These are phyloP conservation scores for Otolemur garnettii DNA, from an alignment of 2,113 vertebrate genomes.

Conservation along the genomic window DNA sequence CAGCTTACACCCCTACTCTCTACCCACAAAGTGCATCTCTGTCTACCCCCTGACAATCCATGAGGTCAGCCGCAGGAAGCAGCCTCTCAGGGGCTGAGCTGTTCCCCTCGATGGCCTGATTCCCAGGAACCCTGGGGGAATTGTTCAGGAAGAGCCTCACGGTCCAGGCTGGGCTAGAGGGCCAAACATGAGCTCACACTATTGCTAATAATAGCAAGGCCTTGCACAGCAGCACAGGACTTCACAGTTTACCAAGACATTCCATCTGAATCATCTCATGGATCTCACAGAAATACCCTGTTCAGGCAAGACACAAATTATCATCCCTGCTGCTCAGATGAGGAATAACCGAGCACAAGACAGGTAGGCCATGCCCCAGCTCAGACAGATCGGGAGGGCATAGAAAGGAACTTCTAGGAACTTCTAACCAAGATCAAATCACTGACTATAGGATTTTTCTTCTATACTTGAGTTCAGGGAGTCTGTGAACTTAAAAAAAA, in stretches of 20 bases:
- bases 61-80: conserved; percentile 57
- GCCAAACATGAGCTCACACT: conserved; percentile 75
- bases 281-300: not conserved
- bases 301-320: not conserved
- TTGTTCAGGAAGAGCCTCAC: conserved; percentile 62
- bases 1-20: not conserved
- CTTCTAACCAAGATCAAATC: not conserved
- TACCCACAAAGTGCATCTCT: conserved; percentile 11
- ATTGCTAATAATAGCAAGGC: conserved; percentile 72
- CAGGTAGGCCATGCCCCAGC: not conserved
- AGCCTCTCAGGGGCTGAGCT: conserved; percentile 44
- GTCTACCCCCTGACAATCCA: not conserved
- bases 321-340: not conserved
- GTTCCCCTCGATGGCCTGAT: not conserved
- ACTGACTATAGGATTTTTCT: not conserved
- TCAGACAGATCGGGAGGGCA: not conserved
- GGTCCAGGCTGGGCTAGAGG: not conserved
- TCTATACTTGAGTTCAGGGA: not conserved
- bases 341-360: not conserved
- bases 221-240: not conserved
- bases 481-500: not conserved
- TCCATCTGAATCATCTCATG: conserved; percentile 65
- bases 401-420: not conserved
- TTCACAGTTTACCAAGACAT: conserved; percentile 64
- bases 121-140: conserved; percentile 71